A percentile compares a stretch with the other conserved stretches of the same genome.
These are phyloP conservation scores for Laupala kohalensis DNA, from an alignment of 1,140 invertebrate species.

Conservation along the genomic window DNA sequence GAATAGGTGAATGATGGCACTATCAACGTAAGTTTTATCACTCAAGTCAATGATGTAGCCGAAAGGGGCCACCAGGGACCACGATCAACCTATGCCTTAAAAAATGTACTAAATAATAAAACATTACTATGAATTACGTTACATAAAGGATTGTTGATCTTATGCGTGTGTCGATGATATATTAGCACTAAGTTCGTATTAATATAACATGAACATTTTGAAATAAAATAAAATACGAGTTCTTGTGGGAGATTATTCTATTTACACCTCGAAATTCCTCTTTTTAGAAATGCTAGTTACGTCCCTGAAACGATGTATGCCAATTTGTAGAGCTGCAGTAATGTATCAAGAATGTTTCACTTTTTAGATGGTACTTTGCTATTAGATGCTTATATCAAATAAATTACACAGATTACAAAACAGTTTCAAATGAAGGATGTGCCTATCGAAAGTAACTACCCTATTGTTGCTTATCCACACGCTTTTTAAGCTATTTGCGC, in stretches of 20 bases:
- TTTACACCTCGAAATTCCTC: neutral
- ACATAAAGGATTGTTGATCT: neutral
- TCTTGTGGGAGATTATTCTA: neutral
- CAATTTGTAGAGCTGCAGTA: too few relatives aligned
- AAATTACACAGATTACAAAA: too few relatives aligned
- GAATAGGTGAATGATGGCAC: neutral
- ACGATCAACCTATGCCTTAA: neutral
- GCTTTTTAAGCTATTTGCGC: neutral
- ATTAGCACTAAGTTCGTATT: too few relatives aligned
- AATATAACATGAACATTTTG: too few relatives aligned
- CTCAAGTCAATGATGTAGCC: neutral
- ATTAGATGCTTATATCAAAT: too few relatives aligned
- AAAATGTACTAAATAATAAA: neutral
- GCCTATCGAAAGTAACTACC: neutral
- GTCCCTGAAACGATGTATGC: neutral
- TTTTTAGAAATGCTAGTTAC: neutral
- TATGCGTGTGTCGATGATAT: too few relatives aligned
- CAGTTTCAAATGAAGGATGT: too few relatives aligned
- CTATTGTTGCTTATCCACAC: neutral
- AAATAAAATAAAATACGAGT: too few relatives aligned
- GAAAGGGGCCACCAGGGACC: neutral
- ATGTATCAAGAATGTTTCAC: too few relatives aligned
- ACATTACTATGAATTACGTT: neutral
- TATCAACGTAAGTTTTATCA: neutral
- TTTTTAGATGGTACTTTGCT: too few relatives aligned